These are phyloP conservation scores for Plagodis dolabraria DNA, from an alignment of 2,888 invertebrate genomes.

Conservation along the genomic window DNA sequence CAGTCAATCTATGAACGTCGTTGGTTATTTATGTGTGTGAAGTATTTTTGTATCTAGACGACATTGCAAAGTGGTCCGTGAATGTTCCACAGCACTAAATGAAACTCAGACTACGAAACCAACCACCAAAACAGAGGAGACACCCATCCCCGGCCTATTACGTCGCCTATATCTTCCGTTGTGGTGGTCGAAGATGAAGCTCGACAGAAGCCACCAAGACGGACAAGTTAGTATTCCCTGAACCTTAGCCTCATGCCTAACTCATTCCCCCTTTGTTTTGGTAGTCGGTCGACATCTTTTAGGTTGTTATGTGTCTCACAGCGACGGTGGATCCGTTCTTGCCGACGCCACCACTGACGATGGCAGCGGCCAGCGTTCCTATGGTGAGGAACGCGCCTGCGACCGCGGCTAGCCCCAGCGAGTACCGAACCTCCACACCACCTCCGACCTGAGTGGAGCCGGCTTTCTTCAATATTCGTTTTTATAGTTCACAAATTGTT, in stretches of 20 bases:
- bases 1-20: too few species aligned
- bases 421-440: slow-evolving; percentile 90
- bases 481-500: background rate
- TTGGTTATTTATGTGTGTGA: background rate
- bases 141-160: background rate
- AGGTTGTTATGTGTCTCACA: slow-evolving; percentile 86
- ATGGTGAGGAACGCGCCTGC: slow-evolving; percentile 89
- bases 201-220: background rate
- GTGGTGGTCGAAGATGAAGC: background rate
- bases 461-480: slow-evolving; percentile 10
- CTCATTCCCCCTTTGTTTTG: slow-evolving; percentile 6
- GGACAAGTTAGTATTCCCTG: background rate
- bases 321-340: slow-evolving; percentile 99
- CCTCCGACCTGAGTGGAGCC: slow-evolving; percentile 41
- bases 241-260: background rate
- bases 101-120: slow-evolving; percentile 12
- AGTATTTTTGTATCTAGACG: slow-evolving; percentile 6
- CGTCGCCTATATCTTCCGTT: background rate
- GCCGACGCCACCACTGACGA: slow-evolving; percentile 96
- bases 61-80: slow-evolving; percentile 1
- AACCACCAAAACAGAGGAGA: slow-evolving; percentile 16
- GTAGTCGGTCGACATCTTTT: slow-evolving; percentile 9
- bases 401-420: slow-evolving; percentile 90
- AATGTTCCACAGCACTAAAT: slow-evolving; percentile 23
- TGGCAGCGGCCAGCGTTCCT: slow-evolving; percentile 90